Base-by-base conservation (phyloP, 2,888 invertebrate species). In the Lycophotia porphyrea region DNA sequence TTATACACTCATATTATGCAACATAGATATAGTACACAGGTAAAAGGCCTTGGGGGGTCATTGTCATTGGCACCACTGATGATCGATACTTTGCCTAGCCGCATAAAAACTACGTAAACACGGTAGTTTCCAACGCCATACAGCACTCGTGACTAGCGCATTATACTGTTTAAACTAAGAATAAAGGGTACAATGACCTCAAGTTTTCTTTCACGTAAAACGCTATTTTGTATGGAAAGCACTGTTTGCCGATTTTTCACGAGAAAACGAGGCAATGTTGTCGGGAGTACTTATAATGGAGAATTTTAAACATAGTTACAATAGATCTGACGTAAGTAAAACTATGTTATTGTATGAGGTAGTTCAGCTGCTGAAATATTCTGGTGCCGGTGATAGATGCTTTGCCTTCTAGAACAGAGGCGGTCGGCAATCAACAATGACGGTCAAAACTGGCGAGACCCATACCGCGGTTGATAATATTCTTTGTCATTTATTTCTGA, bases 1-100 rank as follows among this genome's bases (percentile, higher is more conserved):
- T n/a, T n/a, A 64, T 65, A 34, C 8, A 44, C 13, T 18, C 34
- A 34, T 34, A 58, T 79, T 71, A 81, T 78, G 78, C 63, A 81
- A 76, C 78, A 80, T 80, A 78, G 71, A 80, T 83, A 70, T 81
- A 87, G 80, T 85, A 78, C 69, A 66, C 82, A 76, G 80, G 68
- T 65, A 49, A 64, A 52, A 80, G 88, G 85, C 94, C 94, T 94
- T 94, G 94, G 93, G 81, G 86, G 93, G 93, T 94, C 94, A 94
- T 94, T 94, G 93, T 94, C 94, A 94, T 94, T 94, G 92, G 89
- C 94, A 89, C 90, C 86, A 75, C 74, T 82, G 81, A 88, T 89
- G 90, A 94, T 94, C 95, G 94, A 95, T 95, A 93, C 86, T 89
- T 92, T 84, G 86, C 89, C 92, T 93, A 93, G 90, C 84, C 91